These are phyloP conservation scores for Felis chaus DNA, from an alignment of 2,113 vertebrate species.

Conservation along the genomic window DNA sequence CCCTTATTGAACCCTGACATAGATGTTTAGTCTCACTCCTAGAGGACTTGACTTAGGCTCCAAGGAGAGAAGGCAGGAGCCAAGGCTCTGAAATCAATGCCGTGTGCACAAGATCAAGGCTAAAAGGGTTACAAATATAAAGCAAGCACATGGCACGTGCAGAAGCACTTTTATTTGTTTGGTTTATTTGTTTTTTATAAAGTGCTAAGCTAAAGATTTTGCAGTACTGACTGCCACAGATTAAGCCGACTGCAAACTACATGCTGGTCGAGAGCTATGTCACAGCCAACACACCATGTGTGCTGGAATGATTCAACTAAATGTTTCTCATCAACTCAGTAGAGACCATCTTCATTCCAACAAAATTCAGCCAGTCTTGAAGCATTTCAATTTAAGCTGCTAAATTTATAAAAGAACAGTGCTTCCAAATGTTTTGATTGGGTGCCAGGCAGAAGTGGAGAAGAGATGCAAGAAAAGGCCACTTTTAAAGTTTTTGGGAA, in stretches of 20 bases:
- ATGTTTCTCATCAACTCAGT: conserved; percentile 58
- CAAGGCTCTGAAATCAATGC: background rate
- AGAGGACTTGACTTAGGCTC: background rate
- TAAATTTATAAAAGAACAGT: background rate
- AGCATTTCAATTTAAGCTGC: background rate
- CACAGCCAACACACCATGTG: conserved; percentile 56
- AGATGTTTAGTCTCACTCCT: background rate
- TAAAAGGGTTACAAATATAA: background rate
- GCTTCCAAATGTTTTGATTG: background rate
- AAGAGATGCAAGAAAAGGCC: background rate
- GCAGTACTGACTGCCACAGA: background rate
- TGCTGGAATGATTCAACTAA: conserved; percentile 32
- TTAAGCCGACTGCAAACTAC: conserved; percentile 13
- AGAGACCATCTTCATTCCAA: conserved; percentile 42
- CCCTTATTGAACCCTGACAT: background rate
- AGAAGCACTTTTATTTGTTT: background rate
- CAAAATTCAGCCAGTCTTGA: background rate
- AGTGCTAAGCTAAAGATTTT: background rate
- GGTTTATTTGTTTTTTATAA: conserved; percentile 29
- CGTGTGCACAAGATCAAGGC: background rate
- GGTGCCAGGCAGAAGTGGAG: background rate
- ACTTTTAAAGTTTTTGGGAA: background rate
- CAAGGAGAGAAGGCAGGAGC: background rate
- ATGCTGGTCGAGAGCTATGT: background rate
- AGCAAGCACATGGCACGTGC: background rate